A percentile compares a stretch with the other conserved stretches of the same genome.
These are phyloP conservation scores for Neolamprologus kungweensis DNA, from an alignment of 2,113 vertebrate genomes.

Conservation along the genomic window DNA sequence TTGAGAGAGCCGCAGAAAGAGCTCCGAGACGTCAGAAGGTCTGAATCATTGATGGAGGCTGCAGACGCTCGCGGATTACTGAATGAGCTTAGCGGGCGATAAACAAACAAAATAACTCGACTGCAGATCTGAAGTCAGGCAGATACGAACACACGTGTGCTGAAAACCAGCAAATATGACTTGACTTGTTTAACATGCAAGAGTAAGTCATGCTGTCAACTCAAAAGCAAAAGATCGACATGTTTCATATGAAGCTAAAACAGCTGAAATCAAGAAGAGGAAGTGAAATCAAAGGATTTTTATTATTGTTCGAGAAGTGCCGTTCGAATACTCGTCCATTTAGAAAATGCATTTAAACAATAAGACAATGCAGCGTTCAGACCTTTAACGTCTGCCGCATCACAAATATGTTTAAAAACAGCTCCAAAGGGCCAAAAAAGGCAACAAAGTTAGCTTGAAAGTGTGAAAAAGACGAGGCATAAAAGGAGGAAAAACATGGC, in stretches of 20 bases:
- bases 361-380: background rate
- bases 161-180: background rate
- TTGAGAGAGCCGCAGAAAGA: background rate
- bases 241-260: background rate
- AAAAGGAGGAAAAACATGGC: rapidly evolving
- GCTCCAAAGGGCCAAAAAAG: background rate
- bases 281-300: background rate
- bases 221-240: rapidly evolving
- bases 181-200: background rate
- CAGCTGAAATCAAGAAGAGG: background rate
- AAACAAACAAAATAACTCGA: rapidly evolving
- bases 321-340: background rate
- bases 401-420: background rate
- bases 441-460: rapidly evolving
- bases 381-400: rapidly evolving
- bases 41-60: background rate
- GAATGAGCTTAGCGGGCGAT: background rate
- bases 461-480: rapidly evolving
- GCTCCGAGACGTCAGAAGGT: background rate
- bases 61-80: background rate
- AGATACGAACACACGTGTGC: background rate
- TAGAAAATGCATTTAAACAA: background rate
- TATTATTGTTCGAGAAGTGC: rapidly evolving
- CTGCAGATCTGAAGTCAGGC: background rate
- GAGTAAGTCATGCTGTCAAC: background rate